A percentile compares a stretch with the other conserved stretches of the same genome.
phyloP scores from a whole-genome alignment of 2,113 vertebrate genomes.

The Aix galericulata region DNA sequence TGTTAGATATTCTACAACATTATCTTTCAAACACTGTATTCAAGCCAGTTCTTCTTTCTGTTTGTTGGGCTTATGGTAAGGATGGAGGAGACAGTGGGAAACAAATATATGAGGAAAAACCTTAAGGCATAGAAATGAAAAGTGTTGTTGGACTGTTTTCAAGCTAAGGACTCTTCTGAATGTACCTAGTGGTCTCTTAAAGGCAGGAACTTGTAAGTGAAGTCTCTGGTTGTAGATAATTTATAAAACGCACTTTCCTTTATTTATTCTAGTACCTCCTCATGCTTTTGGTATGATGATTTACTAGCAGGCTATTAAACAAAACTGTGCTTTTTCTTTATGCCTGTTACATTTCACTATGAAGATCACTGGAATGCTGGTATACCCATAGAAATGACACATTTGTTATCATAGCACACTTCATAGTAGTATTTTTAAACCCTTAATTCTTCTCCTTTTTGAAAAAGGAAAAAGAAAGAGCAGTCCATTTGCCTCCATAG shows the following conservation, averaged over 20 bases:
- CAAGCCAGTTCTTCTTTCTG: background rate
- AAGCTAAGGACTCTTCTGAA: background rate
- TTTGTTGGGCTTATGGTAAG: background rate
- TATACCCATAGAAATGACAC: rapidly evolving
- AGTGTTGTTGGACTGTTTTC: background rate
- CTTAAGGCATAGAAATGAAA: background rate
- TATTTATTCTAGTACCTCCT: background rate
- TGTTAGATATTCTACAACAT: background rate
- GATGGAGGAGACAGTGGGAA: background rate
- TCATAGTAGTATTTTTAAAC: background rate
- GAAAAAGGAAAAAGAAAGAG: background rate
- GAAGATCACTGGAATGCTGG: background rate
- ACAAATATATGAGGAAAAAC: background rate
- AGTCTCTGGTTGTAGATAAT: background rate
- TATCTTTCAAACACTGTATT: background rate
- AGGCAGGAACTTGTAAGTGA: background rate
- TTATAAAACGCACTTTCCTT: background rate
- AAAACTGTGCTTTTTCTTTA: background rate
- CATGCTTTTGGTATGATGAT: background rate
- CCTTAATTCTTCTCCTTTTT: background rate
- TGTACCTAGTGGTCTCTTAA: background rate
- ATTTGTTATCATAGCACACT: background rate
- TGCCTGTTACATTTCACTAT: background rate
- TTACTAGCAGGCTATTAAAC: background rate
- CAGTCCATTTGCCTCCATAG: background rate